Base-by-base conservation (phyloP, 1,140 invertebrate genomes). In the Araneus ventricosus region DNA sequence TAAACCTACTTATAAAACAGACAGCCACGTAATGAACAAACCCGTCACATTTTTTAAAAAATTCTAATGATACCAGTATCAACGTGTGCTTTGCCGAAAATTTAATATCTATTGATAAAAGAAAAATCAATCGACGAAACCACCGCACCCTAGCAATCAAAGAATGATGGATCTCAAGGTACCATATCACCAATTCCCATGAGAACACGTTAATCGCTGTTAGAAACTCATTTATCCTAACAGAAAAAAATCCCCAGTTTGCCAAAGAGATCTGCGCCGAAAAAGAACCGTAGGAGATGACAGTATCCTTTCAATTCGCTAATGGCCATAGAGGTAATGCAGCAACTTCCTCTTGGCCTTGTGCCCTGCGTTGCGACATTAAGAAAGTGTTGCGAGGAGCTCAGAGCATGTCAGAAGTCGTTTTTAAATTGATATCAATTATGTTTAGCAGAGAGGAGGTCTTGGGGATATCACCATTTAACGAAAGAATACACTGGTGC, bases 281-380 rank as follows among this genome's bases (percentile, higher is more conserved):
- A 82, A 82, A 8, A 27, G 41, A n/a, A 27, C 27, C 67, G 8
- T 52, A 52, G n/a, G 41, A 52, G 80, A 82, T 52, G 80, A 45
- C 80, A 82, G 41, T 82, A 82, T 82, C 80, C 80, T 82, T 82
- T 82, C 80, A 82, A 82, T 82, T 82, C 41, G 27, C 80, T 82
- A 82, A 82, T 82, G 80, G 80, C 80, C 39, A 52, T 82, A 52
- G 80, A 45, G 80, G 80, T 82, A 82, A 82, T 82, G 80, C 41
- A 52, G 37, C 80, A 1, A 82, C 80, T 82, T 82, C 80, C 80
- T 82, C n/a, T 45, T 82, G 80, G 80, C 80, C 41, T 52, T 52
- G 37, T 82, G 80, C 80, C 80, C 80, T 52, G 41, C 8, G 24
- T 52, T 82, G 37, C 41, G 41, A n/a, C 80, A 82, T 82, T 82